A percentile compares a stretch with the other conserved stretches of the same genome.
Conservation (phyloP, 2,888 invertebrate species). For the Mythimna ferrago region DNA sequence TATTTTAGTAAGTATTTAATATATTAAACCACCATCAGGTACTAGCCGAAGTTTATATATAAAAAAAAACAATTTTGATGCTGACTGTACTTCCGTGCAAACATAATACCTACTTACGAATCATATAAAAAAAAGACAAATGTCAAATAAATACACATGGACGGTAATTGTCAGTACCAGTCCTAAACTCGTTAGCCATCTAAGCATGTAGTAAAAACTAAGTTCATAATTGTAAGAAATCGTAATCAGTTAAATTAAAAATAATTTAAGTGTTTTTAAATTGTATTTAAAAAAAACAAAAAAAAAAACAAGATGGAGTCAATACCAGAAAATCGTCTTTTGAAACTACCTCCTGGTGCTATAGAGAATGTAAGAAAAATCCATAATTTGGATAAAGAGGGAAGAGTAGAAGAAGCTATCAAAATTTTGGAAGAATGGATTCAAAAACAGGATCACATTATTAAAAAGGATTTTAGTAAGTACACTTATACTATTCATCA, state of each 20-base stretch:
- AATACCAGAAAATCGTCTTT: slow-evolving; percentile 51
- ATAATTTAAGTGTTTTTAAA: no score
- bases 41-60: neutral
- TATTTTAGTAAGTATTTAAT: no score
- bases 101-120: neutral
- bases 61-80: neutral
- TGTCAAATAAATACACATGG: slow-evolving; percentile 2
- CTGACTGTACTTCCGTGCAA: neutral
- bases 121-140: neutral
- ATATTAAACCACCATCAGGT: no score
- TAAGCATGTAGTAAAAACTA: no score
- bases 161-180: no score
- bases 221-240: no score
- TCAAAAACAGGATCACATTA: slow-evolving; percentile 68
- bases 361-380: slow-evolving; percentile 65
- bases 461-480: slow-evolving; percentile 69
- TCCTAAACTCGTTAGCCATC: no score
- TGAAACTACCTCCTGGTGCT: slow-evolving; percentile 64
- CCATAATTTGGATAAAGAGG: slow-evolving; percentile 68
- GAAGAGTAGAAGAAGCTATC: slow-evolving; percentile 67
- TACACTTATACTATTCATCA: neutral
- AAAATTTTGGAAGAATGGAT: slow-evolving; percentile 73
- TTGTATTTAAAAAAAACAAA: neutral
- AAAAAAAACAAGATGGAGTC: slow-evolving; percentile 6
- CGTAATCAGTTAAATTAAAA: no score